These are phyloP conservation scores for Ephestia elutella DNA, from an alignment of 1,140 invertebrate species.

Conservation along the genomic window DNA sequence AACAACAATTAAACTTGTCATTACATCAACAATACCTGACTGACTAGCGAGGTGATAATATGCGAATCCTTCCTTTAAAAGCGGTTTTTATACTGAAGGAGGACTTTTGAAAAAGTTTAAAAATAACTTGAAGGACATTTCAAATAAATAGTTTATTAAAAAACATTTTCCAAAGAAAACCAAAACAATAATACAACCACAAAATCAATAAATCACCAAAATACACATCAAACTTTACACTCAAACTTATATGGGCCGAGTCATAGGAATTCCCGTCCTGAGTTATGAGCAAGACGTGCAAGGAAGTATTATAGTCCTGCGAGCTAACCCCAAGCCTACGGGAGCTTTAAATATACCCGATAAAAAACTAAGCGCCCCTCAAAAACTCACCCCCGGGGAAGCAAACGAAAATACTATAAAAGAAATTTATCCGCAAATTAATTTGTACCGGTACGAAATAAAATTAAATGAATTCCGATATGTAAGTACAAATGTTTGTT, in stretches of 20 bases:
- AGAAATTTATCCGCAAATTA: constrained; percentile 72
- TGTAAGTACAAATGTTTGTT: not conserved
- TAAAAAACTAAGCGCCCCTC: constrained; percentile 65
- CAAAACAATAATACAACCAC: not conserved
- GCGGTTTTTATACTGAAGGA: no score
- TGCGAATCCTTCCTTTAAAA: no score
- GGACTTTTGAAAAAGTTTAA: no score
- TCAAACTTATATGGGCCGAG: not conserved
- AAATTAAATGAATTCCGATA: constrained; percentile 49
- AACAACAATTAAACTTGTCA: no score
- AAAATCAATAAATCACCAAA: not conserved
- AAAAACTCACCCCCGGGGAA: constrained; percentile 43
- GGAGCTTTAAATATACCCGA: constrained; percentile 64
- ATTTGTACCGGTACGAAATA: constrained; percentile 56
- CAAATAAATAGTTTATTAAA: no score
- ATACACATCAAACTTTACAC: not conserved
- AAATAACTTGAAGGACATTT: no score
- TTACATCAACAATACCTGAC: no score
- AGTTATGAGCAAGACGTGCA: constrained; percentile 29
- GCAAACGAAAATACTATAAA: constrained; percentile 61
- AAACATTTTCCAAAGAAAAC: no score
- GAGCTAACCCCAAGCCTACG: constrained; percentile 49
- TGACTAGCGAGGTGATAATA: no score
- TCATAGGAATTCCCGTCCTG: constrained; percentile 2
- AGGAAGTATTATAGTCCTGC: constrained; percentile 64